Conservation (phyloP, 1,140 invertebrate genomes). For the Sycophaga agraensis region DNA sequence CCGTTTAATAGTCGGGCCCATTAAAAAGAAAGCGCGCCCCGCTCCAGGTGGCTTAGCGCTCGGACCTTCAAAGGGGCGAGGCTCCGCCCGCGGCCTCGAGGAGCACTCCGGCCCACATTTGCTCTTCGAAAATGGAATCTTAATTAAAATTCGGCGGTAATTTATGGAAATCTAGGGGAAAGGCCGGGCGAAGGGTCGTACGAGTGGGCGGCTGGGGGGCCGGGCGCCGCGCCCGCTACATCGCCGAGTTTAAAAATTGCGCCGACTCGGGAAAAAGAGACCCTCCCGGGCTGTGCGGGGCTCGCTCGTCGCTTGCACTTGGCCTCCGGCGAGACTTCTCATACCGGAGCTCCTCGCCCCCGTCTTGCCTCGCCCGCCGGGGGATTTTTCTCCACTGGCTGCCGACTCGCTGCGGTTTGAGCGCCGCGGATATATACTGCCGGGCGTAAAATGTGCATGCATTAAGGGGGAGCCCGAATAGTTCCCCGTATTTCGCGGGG, state of each 20-base stretch:
- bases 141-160: conserved; percentile 27
- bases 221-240: background rate
- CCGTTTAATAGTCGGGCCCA: too few relatives aligned
- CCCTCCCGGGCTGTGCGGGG: too few relatives aligned
- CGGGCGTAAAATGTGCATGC: background rate
- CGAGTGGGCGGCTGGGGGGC: too few relatives aligned
- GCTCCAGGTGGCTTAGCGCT: too few relatives aligned
- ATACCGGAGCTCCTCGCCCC: background rate
- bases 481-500: background rate
- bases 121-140: conserved; percentile 24
- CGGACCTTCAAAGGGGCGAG: too few relatives aligned
- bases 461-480: conserved; percentile 7
- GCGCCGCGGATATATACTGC: conserved; percentile 1
- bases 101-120: too few relatives aligned
- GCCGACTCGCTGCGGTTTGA: background rate
- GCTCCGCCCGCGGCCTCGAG: too few relatives aligned
- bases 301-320: background rate
- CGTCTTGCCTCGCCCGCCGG: background rate
- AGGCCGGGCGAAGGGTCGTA: background rate
- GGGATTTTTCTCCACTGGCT: background rate
- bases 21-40: too few relatives aligned
- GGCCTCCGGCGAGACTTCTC: background rate
- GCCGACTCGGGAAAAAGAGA: background rate
- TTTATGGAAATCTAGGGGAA: conserved; percentile 25
- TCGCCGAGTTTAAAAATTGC: conserved; percentile 2